These are phyloP conservation scores for Actinemys pallida DNA, from an alignment of 2,113 vertebrate species.

Conservation along the genomic window DNA sequence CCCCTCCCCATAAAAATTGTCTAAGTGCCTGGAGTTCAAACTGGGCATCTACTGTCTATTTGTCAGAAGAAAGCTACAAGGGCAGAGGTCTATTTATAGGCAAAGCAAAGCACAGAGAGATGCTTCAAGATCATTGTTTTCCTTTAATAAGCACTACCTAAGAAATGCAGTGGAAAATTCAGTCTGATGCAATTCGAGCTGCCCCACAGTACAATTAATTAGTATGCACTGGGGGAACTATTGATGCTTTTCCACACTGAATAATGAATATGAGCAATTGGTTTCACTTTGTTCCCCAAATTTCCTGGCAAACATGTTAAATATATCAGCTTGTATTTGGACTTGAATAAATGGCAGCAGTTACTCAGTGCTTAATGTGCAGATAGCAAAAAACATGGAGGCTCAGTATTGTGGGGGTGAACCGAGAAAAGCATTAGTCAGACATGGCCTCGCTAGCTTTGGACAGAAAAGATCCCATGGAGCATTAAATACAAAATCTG, in stretches of 20 bases:
- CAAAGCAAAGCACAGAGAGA: not conserved
- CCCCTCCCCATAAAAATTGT: not conserved
- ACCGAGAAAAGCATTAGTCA: slow-evolving; percentile 6
- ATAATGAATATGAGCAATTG: slow-evolving; percentile 62
- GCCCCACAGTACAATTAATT: slow-evolving; percentile 57
- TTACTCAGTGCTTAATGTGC: slow-evolving; percentile 26
- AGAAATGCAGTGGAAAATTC: not conserved
- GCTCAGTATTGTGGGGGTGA: not conserved
- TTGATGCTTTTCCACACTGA: slow-evolving; percentile 45
- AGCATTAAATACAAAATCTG: not conserved
- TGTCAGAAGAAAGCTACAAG: not conserved
- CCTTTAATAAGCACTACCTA: slow-evolving; percentile 46
- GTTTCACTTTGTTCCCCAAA: slow-evolving; percentile 24
- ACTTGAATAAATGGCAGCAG: slow-evolving; percentile 23
- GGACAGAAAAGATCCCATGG: not conserved
- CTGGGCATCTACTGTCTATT: not conserved
- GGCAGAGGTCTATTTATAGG: slow-evolving; percentile 5
- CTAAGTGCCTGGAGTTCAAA: not conserved
- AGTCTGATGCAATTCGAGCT: slow-evolving; percentile 42
- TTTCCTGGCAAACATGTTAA: slow-evolving; percentile 46
- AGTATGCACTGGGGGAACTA: slow-evolving; percentile 26
- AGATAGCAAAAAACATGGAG: not conserved
- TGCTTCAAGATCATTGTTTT: slow-evolving; percentile 12
- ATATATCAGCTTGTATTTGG: slow-evolving; percentile 47
- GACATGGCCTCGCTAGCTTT: not conserved